Conservation (phyloP, 2,797 vertebrate genomes). For the Tenualosa thibaudeaui region DNA sequence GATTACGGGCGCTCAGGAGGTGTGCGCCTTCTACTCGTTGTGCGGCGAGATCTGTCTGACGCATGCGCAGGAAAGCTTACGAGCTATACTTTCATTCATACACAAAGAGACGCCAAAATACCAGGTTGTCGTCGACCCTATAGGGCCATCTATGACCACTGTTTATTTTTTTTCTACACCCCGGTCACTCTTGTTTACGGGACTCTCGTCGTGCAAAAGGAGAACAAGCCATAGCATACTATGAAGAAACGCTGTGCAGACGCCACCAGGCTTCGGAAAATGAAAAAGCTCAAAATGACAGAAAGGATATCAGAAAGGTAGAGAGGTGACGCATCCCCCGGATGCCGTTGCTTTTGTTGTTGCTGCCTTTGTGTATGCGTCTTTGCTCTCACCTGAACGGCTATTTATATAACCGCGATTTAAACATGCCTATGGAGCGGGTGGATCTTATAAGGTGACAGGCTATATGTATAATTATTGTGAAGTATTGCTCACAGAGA, state of each 20-base stretch:
- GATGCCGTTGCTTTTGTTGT: conserved; percentile 67
- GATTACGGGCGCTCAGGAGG: background rate
- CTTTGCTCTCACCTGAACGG: conserved; percentile 56
- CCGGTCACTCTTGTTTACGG: conserved; percentile 26
- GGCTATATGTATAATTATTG: background rate
- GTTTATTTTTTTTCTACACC: conserved; percentile 17
- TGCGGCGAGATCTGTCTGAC: conserved; percentile 21
- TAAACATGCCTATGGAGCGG: background rate
- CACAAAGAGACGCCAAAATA: conserved; percentile 31
- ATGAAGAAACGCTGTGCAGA: conserved; percentile 84
- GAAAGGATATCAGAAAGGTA: conserved; percentile 81
- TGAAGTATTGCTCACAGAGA: background rate
- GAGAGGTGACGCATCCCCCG: conserved; percentile 45
- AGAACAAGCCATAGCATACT: conserved; percentile 62
- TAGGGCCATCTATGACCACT: conserved; percentile 23
- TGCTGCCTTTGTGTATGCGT: conserved; percentile 63
- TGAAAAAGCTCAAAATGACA: conserved; percentile 77
- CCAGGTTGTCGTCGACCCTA: conserved; percentile 24
- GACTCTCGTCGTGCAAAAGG: conserved; percentile 3
- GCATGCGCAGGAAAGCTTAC: conserved; percentile 65
- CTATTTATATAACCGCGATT: background rate
- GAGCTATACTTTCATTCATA: conserved; percentile 39
- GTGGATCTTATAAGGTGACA: background rate
- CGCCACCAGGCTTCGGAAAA: conserved; percentile 76
- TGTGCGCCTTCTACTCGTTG: background rate